Percentiles rank a stretch among this genome's conserved stretches.
Evolutionary conservation across 2,113 vertebrate species (phyloP).

Genomic region (Cacatua alba): DNA sequence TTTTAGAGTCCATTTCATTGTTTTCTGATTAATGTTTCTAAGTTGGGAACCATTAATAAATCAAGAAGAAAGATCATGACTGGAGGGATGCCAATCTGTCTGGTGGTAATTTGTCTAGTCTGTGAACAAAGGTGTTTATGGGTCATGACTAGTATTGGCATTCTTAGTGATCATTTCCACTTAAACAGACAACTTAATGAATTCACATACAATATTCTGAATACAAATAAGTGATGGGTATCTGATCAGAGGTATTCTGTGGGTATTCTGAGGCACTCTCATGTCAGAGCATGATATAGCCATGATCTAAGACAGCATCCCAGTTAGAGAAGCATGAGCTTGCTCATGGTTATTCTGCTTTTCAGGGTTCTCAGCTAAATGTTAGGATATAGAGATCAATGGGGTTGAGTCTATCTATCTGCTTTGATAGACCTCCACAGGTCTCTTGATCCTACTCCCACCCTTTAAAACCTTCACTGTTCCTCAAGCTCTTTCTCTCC

Average conservation of each 20-base stretch:
- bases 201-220: neutral
- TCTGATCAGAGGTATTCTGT: neutral
- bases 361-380: neutral
- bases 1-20: neutral
- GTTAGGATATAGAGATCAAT: neutral
- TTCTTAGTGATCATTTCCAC: neutral
- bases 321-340: neutral
- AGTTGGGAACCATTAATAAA: neutral
- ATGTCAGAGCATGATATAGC: neutral
- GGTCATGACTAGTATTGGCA: neutral
- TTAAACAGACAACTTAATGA: neutral
- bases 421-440: neutral
- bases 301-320: neutral
- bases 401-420: neutral
- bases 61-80: neutral
- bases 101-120: neutral
- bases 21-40: conserved; percentile 7
- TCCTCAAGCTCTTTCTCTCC: neutral
- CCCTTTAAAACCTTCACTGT: neutral
- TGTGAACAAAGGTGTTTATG: neutral
- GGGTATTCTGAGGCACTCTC: neutral
- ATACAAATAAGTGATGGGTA: neutral
- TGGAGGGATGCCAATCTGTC: neutral
- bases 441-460: neutral
- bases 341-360: neutral